Evolutionary conservation across 2,888 invertebrate genomes (phyloP).

Genomic region (Mactromeris polynyma): DNA sequence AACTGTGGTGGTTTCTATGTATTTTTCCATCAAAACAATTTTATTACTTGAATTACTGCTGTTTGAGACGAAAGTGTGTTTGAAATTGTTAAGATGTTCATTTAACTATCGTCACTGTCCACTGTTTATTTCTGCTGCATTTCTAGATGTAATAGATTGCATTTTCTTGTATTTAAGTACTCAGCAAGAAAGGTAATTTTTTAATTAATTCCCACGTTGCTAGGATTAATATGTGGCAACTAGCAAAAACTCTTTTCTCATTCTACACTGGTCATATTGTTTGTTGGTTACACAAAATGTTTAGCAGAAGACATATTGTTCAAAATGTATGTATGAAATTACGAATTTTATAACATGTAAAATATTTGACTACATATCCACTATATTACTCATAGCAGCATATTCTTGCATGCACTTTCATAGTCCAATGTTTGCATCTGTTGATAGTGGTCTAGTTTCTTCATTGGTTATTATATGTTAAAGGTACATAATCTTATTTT

Average conservation of each 20-base stretch:
- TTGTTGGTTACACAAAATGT: not conserved
- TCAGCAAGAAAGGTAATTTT: constrained; percentile 34
- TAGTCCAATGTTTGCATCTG: not conserved
- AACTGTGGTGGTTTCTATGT: too few species aligned
- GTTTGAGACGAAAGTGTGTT: too few species aligned
- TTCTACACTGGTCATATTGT: not conserved
- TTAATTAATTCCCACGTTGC: constrained; percentile 23
- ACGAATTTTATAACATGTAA: not conserved
- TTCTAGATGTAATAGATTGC: not conserved
- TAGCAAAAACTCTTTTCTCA: not conserved
- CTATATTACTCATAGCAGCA: constrained; percentile 17
- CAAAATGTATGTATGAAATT: not conserved
- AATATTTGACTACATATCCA: not conserved
- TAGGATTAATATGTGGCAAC: constrained; percentile 38
- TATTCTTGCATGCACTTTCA: not conserved
- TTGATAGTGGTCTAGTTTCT: too few species aligned
- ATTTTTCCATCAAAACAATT: too few species aligned
- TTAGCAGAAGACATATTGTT: not conserved
- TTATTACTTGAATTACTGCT: too few species aligned
- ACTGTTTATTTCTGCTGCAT: too few species aligned
- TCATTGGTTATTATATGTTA: too few species aligned
- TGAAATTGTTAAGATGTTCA: too few species aligned
- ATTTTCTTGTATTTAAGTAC: constrained; percentile 30
- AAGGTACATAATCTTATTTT: too few species aligned
- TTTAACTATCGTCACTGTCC: too few species aligned